phyloP scores from a whole-genome alignment of 2,888 invertebrate genomes.

The Penaeus monodon region DNA sequence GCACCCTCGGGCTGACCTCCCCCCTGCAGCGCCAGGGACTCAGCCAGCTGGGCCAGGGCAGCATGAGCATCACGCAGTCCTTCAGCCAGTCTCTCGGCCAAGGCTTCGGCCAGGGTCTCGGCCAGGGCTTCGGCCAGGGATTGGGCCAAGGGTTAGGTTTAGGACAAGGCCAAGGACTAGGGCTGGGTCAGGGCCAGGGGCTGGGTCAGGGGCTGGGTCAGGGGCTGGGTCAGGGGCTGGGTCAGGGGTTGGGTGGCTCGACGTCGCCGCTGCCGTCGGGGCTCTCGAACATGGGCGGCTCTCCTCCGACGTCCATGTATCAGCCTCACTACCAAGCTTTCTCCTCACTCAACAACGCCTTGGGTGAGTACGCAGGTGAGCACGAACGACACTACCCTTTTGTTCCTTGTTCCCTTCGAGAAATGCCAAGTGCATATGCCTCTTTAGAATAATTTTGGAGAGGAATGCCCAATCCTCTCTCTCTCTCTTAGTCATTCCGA shows the following conservation, averaged over 20 bases:
- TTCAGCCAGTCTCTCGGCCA: constrained; percentile 56
- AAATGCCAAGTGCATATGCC: no score
- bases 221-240: constrained; percentile 39
- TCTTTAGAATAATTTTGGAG: no score
- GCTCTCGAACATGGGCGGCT: constrained; percentile 51
- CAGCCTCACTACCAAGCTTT: constrained; percentile 62
- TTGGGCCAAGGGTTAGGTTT: constrained; percentile 47
- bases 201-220: constrained; percentile 41
- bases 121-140: constrained; percentile 52
- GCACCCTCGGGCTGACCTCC: constrained; percentile 53
- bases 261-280: constrained; percentile 53
- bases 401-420: no score
- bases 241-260: constrained; percentile 53
- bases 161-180: constrained; percentile 48
- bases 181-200: constrained; percentile 17
- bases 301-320: constrained; percentile 57
- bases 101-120: constrained; percentile 61
- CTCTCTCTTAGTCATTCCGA: neutral
- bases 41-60: constrained; percentile 54
- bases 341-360: constrained; percentile 61
- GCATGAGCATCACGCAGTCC: constrained; percentile 60
- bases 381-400: neutral
- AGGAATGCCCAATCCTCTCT: neutral
- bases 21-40: constrained; percentile 61
- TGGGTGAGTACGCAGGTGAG: constrained; percentile 62